phyloP scores from a whole-genome alignment of 2,113 vertebrate genomes.

The Leuciscus idus region DNA sequence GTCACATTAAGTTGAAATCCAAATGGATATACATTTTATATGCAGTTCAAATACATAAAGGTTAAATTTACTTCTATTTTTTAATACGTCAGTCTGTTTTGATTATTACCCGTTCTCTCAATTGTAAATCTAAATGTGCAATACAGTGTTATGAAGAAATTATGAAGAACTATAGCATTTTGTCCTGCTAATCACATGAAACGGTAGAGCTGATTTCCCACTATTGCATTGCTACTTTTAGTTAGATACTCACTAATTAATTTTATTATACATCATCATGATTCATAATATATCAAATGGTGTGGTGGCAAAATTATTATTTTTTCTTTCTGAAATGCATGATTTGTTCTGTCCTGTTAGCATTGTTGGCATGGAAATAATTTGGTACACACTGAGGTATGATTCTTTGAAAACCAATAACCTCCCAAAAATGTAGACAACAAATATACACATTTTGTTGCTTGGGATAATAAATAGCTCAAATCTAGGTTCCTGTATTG shows the following conservation, averaged over 20 bases:
- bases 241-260: not conserved
- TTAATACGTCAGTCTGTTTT: not conserved
- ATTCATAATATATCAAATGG: not conserved
- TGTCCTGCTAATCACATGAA: not conserved
- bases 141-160: too few relatives aligned
- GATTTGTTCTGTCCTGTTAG: not conserved
- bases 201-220: not conserved
- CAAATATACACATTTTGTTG: not conserved
- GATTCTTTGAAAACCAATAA: not conserved
- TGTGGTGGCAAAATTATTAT: not conserved
- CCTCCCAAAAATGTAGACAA: conserved; percentile 12
- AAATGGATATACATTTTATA: too few relatives aligned
- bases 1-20: too few relatives aligned
- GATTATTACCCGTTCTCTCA: not conserved
- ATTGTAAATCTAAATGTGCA: not conserved
- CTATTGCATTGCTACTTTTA: not conserved
- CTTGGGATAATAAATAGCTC: not conserved
- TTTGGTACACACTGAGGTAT: not conserved
- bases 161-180: not conserved
- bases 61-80: not conserved
- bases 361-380: not conserved
- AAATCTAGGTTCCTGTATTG: conserved; percentile 7
- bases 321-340: not conserved
- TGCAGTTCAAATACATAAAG: not conserved
- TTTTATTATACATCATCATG: not conserved